A percentile compares a stretch with the other conserved stretches of the same genome.
Conservation (phyloP, 2,113 vertebrate species). For the Saccopteryx bilineata region DNA sequence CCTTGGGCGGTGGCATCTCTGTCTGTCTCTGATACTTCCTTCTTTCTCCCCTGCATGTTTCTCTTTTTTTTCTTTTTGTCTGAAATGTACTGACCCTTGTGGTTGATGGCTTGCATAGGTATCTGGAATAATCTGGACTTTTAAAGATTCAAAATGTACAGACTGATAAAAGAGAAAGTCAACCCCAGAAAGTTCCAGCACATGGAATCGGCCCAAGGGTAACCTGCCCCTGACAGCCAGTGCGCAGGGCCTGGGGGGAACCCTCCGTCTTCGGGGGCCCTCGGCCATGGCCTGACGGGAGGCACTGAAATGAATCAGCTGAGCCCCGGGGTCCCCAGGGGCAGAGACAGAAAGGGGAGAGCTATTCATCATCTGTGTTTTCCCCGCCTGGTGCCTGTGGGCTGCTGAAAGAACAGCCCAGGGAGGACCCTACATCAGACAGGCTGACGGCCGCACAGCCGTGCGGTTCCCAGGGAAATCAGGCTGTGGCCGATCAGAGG, state of each 20-base stretch:
- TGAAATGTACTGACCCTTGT: conserved; percentile 52
- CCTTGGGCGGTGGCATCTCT: background rate
- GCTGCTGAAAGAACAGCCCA: conserved; percentile 41
- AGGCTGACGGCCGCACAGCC: background rate
- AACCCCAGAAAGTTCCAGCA: background rate
- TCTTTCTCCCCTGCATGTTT: background rate
- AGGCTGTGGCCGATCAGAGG: background rate
- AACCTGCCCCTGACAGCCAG: background rate
- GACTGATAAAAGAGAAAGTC: background rate
- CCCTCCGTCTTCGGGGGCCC: background rate
- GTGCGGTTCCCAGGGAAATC: conserved; percentile 65
- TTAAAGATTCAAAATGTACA: conserved; percentile 45
- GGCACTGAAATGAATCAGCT: background rate
- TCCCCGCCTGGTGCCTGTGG: background rate
- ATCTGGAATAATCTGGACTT: conserved; percentile 3
- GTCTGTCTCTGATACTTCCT: background rate
- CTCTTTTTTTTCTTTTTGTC: background rate
- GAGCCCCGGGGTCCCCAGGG: background rate
- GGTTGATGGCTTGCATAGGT: background rate
- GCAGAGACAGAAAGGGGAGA: background rate
- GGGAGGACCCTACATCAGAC: conserved; percentile 35
- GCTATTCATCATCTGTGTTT: conserved; percentile 4
- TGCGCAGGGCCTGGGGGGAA: background rate
- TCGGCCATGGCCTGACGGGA: background rate
- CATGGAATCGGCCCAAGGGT: background rate